phyloP scores from a whole-genome alignment of 2,113 vertebrate genomes.

The Microcebus ravelobensis region DNA sequence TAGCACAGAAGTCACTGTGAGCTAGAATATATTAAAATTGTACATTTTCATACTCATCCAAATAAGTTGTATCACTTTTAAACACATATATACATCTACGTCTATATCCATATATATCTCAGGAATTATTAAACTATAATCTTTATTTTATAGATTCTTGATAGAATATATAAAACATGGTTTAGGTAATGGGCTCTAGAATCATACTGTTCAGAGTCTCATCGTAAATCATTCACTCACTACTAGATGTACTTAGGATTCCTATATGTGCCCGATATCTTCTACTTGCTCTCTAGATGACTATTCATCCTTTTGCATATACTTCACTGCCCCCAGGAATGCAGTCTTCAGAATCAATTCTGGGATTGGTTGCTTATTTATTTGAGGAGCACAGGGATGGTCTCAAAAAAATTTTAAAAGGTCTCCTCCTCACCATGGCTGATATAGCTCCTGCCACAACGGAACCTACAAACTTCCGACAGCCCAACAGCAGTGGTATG shows the following conservation, averaged over 20 bases:
- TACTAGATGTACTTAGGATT: not conserved
- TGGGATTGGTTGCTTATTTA: not conserved
- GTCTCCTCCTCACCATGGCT: rapidly evolving
- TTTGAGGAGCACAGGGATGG: not conserved
- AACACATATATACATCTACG: not conserved
- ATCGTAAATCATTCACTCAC: not conserved
- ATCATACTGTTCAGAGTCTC: not conserved
- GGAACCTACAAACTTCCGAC: not conserved
- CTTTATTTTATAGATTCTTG: not conserved
- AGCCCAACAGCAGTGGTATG: rapidly evolving
- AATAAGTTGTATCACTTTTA: not conserved
- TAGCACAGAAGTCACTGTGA: not conserved
- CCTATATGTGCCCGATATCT: rapidly evolving
- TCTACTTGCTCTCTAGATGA: not conserved
- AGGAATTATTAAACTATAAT: not conserved
- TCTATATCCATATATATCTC: not conserved
- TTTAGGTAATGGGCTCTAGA: not conserved
- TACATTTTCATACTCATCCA: not conserved
- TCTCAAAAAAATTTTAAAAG: not conserved
- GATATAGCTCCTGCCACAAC: not conserved
- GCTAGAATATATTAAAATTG: not conserved
- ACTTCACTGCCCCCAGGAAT: not conserved
- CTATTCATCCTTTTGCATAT: not conserved
- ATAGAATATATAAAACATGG: not conserved
- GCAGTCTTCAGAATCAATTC: not conserved